These are phyloP conservation scores for Ernsta delagoae DNA, from an alignment of 2,888 invertebrate species.

Conservation along the genomic window DNA sequence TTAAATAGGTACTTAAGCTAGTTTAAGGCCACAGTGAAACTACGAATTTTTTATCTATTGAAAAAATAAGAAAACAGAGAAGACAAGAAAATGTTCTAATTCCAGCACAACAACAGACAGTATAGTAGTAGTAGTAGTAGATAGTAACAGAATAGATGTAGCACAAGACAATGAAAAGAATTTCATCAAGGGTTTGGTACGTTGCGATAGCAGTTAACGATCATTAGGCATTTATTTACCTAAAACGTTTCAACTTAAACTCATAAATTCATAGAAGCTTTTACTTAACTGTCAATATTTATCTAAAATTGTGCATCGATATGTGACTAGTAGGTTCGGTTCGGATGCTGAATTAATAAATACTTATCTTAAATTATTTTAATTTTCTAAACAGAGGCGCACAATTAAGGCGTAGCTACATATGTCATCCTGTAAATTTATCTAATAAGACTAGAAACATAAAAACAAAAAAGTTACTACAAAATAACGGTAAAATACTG, in stretches of 20 bases:
- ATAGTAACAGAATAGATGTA: too few species aligned
- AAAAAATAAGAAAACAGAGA: too few species aligned
- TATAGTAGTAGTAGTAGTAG: too few species aligned
- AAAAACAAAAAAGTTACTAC: slow-evolving; percentile 57
- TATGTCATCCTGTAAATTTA: slow-evolving; percentile 51
- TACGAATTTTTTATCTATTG: too few species aligned
- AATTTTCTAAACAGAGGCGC: slow-evolving; percentile 50
- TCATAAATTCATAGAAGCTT: slow-evolving; percentile 51
- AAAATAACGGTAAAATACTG: slow-evolving; percentile 66
- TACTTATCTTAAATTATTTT: slow-evolving; percentile 49
- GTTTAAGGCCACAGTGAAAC: too few species aligned
- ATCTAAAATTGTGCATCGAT: slow-evolving; percentile 60
- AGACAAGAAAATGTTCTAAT: too few species aligned
- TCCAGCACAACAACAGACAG: too few species aligned
- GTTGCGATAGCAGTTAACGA: too few species aligned
- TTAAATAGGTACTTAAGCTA: too few species aligned
- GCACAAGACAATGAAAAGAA: too few species aligned
- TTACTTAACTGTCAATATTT: slow-evolving; percentile 51
- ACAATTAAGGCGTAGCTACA: slow-evolving; percentile 42
- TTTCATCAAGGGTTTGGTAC: too few species aligned
- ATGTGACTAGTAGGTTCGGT: slow-evolving; percentile 67
- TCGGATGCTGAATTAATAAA: slow-evolving; percentile 61
- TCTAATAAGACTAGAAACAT: slow-evolving; percentile 69
- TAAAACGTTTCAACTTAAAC: slow-evolving; percentile 43
- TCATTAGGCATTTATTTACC: slow-evolving; percentile 4